Base-by-base conservation (phyloP, 2,113 vertebrate genomes). In the Triplophysa rosa region DNA sequence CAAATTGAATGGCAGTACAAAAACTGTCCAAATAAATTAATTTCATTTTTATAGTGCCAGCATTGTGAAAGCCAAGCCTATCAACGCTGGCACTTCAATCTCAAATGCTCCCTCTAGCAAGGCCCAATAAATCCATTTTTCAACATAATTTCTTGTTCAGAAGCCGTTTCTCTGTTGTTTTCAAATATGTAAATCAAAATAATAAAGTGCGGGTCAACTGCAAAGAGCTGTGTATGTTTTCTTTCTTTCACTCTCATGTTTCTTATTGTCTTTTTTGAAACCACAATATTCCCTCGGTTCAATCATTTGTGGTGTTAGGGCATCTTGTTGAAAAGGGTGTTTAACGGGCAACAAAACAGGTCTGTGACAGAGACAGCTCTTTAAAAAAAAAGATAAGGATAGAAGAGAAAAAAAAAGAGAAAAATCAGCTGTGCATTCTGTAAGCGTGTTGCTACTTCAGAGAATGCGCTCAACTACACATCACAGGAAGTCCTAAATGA, bases 1-100 rank as follows among this genome's bases (percentile, higher is more conserved):
- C 95, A 94, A 95, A 95, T 95, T 93, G 93, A 94, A 95, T 92
- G 95, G 95, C 95, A 96, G 95, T 93, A 96, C 93, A 94, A 93
- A 94, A 94, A 96, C 94, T 94, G 94, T 96, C 95, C 95, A 91
- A 94, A 94, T 94, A 94, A 95, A 93, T 95, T 91, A 93, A 89
- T 91, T 92, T 93, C 89, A 89, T 88, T 91, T 92, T 97, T 98
- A 96, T 95, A 96, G 96, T 98, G 95, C 95, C 95, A 94, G 91
- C 92, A 93, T 94, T 94, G 94, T 93, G 92, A 95, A 95, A 95
- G 94, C 95, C 94, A 94, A 85, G 93, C 94, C 95, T 94, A 94
- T 92, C 94, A 94, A 95, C 89, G 91, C 93, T 88, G 93, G 94
- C 95, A 96, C 95, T 96, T 93, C 58, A 92, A 91, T 95, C 91